Evolutionary conservation across 2,888 invertebrate species (phyloP).

Genomic region (Ptilodon capucinus): DNA sequence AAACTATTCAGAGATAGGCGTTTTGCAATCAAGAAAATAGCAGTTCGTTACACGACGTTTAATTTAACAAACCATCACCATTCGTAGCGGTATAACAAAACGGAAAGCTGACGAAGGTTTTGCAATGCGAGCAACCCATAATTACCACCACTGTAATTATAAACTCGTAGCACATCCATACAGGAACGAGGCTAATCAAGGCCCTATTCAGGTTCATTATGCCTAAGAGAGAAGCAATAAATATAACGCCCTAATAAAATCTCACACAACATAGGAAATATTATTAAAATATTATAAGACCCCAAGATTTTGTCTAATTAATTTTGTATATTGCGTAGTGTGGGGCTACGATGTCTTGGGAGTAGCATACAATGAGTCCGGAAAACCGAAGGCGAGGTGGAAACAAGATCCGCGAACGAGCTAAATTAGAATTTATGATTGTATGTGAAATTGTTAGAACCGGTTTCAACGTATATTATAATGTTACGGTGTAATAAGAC

Average conservation of each 20-base stretch:
- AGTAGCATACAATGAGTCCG: slow-evolving; percentile 75
- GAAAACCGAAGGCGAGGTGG: slow-evolving; percentile 71
- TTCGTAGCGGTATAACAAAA: slow-evolving; percentile 62
- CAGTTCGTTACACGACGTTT: slow-evolving; percentile 65
- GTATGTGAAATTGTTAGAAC: slow-evolving; percentile 79
- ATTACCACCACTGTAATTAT: slow-evolving; percentile 79
- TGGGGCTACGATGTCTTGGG: slow-evolving; percentile 78
- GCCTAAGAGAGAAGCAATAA: slow-evolving; percentile 72
- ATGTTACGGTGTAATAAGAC: slow-evolving; percentile 54
- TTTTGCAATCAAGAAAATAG: slow-evolving; percentile 65
- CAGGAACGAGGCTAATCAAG: slow-evolving; percentile 71
- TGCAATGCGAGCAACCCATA: slow-evolving; percentile 69
- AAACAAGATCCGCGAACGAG: slow-evolving; percentile 75
- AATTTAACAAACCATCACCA: slow-evolving; percentile 77
- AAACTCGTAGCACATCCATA: slow-evolving; percentile 66
- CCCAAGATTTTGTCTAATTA: slow-evolving; percentile 80
- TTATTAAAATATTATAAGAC: slow-evolving; percentile 81
- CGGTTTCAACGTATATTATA: slow-evolving; percentile 67
- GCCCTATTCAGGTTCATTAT: slow-evolving; percentile 73
- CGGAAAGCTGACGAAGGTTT: slow-evolving; percentile 60
- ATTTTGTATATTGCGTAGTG: slow-evolving; percentile 74
- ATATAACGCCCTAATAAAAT: slow-evolving; percentile 77
- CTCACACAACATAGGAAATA: slow-evolving; percentile 72
- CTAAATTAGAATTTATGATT: slow-evolving; percentile 82
- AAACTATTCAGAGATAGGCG: slow-evolving; percentile 52